These are phyloP conservation scores for Hetaerina americana DNA, from an alignment of 1,140 invertebrate genomes.

Conservation along the genomic window DNA sequence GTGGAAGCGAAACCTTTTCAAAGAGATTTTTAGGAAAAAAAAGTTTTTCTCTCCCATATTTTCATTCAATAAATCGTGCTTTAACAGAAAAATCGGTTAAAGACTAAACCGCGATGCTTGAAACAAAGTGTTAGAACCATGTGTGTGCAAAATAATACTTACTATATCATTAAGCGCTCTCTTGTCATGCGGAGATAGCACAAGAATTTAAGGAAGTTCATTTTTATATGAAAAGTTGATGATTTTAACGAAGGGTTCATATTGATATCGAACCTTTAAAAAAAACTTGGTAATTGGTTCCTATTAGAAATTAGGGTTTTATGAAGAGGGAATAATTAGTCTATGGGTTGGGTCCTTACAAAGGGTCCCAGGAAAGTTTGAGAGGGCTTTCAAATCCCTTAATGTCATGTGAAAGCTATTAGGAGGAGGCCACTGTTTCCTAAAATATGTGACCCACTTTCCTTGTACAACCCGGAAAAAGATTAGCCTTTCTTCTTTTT, in stretches of 20 bases:
- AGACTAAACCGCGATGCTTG: not conserved
- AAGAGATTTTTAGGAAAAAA: not conserved
- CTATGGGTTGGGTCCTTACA: not conserved
- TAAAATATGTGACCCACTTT: not conserved
- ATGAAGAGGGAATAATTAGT: not conserved
- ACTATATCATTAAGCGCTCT: constrained; percentile 3
- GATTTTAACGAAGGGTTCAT: not conserved
- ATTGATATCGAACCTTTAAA: not conserved
- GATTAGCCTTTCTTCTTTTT: not conserved
- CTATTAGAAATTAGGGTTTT: not conserved
- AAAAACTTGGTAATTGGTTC: not conserved
- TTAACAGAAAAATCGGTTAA: not conserved
- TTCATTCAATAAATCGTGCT: not conserved
- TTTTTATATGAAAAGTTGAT: not conserved
- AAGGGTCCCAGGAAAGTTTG: not conserved
- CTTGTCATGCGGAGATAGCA: not conserved
- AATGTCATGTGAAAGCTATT: not conserved
- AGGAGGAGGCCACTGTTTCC: not conserved
- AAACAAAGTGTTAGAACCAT: not conserved
- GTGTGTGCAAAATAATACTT: constrained; percentile 12
- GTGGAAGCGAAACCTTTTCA: not conserved
- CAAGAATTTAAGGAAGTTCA: not conserved
- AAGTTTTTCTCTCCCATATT: not conserved
- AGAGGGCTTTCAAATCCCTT: not conserved
- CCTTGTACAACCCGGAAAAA: not conserved